Base-by-base conservation (phyloP, 1,140 invertebrate genomes). In the Anthonomus grandis region DNA sequence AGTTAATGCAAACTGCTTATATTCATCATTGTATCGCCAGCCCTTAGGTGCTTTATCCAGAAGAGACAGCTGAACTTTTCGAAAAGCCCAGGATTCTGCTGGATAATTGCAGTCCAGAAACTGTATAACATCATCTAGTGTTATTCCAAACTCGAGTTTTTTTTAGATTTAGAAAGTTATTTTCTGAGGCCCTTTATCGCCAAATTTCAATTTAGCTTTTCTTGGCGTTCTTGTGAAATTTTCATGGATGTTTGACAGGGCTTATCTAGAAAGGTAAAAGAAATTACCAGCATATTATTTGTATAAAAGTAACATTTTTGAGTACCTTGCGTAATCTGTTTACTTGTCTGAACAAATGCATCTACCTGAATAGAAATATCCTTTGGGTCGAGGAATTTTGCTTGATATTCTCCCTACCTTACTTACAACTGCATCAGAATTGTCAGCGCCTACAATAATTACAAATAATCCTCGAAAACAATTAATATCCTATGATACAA, bases 1-100 rank as follows among this genome's bases (percentile, higher is more conserved):
- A 31, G 21, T 47, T 21, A 47, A 47, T n/a, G 45, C 45, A 21
- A 24, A 24, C 25, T 47, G 22, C 24, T 47, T 47, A 31, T 24
- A 47, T 31, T 47, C 45, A 18, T 47, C 24, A 21, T 19, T 23
- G 13, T 47, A 39, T 24, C 45, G 18, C n/a, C 45, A 47, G n/a
- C 45, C 24, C 24, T 47, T 47, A 12, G 45, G 45, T n/a, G 44
- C 9, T 31, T 24, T 47, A n/a, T 25, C 27, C 21, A 47, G 25
- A 24, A 47, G 25, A 23, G 15, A 24, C 18, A 47, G 25, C 22
- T 47, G 15, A 15, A 12, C 27, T 47, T 47, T 47, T 18, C 2
- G 15, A 15, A 31, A 47, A 9, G 13, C 25, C 13, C 22, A 47
- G 27, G 45, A 47, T 25, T 24, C n/a, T 31, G 22, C 45, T 25